Evolutionary conservation across 2,888 invertebrate genomes (phyloP).

Genomic region (Metopia argyrocephala): DNA sequence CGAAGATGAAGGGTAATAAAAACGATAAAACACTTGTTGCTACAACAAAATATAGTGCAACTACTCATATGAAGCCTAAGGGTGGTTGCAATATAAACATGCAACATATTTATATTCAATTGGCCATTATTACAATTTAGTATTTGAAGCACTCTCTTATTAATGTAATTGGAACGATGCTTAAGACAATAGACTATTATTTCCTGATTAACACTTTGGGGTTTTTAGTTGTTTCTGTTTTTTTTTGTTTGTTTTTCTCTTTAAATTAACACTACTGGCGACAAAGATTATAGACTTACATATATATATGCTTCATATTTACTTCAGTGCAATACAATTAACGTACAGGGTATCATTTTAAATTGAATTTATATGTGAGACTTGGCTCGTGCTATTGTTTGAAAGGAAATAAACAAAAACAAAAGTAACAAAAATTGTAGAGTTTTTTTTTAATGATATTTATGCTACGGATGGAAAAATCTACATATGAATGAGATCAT

Average conservation of each 20-base stretch:
- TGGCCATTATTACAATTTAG: constrained; percentile 6
- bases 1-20: constrained; percentile 26
- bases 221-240: constrained; percentile 62
- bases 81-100: constrained; percentile 38
- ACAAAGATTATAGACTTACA: constrained; percentile 57
- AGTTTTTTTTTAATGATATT: not conserved
- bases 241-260: not conserved
- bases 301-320: not conserved
- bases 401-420: constrained; percentile 13
- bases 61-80: constrained; percentile 23
- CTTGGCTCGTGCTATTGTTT: constrained; percentile 51
- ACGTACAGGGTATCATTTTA: constrained; percentile 14
- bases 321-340: constrained; percentile 20
- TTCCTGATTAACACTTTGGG: constrained; percentile 77
- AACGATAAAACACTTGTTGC: constrained; percentile 55
- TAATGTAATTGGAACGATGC: constrained; percentile 43
- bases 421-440: not conserved
- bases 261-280: constrained; percentile 68
- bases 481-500: constrained; percentile 56
- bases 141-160: constrained; percentile 19
- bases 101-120: constrained; percentile 13
- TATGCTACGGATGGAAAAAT: constrained; percentile 52
- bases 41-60: constrained; percentile 16
- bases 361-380: constrained; percentile 15
- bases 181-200: constrained; percentile 65